Percentiles rank a stretch among this genome's conserved stretches.
phyloP scores from a whole-genome alignment of 1,140 invertebrate genomes.

The Globodera rostochiensis region DNA sequence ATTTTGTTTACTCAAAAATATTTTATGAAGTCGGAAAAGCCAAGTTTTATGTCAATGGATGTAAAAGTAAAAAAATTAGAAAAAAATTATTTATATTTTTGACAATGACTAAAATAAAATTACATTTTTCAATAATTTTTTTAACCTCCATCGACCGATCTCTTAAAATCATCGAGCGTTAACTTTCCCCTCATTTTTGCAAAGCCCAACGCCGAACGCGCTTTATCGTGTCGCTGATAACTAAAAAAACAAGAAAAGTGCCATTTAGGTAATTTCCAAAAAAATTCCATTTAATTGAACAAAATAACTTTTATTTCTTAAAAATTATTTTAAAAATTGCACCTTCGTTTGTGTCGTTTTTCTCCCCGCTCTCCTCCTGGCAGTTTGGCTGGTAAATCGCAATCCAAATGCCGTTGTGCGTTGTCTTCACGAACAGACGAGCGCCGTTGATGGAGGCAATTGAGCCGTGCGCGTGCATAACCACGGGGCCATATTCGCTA shows the following conservation, averaged over 20 bases:
- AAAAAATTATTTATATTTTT: too few relatives aligned
- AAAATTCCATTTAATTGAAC: neutral
- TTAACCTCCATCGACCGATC: too few relatives aligned
- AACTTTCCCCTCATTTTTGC: neutral
- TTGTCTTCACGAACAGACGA: slow-evolving; percentile 6
- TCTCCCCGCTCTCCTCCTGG: neutral
- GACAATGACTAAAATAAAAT: too few relatives aligned
- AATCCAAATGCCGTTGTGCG: neutral
- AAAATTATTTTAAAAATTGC: too few relatives aligned
- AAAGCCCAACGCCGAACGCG: slow-evolving; percentile 4
- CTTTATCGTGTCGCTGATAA: neutral
- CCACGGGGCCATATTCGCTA: slow-evolving; percentile 4
- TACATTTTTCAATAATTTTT: too few relatives aligned
- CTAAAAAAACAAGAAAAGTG: neutral
- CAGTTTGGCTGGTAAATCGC: slow-evolving; percentile 8
- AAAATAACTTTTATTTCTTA: neutral
- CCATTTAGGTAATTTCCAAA: too few relatives aligned
- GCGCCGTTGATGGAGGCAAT: neutral
- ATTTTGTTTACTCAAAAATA: too few relatives aligned
- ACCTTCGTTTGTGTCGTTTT: neutral
- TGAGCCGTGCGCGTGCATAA: slow-evolving; percentile 7
- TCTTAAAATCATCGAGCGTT: neutral
- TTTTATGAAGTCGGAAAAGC: too few relatives aligned
- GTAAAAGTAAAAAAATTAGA: too few relatives aligned
- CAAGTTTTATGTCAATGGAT: too few relatives aligned